Percentiles rank a stretch among this genome's conserved stretches.
These are phyloP conservation scores for Chaetops frenatus DNA, from an alignment of 2,113 vertebrate genomes.

Conservation along the genomic window DNA sequence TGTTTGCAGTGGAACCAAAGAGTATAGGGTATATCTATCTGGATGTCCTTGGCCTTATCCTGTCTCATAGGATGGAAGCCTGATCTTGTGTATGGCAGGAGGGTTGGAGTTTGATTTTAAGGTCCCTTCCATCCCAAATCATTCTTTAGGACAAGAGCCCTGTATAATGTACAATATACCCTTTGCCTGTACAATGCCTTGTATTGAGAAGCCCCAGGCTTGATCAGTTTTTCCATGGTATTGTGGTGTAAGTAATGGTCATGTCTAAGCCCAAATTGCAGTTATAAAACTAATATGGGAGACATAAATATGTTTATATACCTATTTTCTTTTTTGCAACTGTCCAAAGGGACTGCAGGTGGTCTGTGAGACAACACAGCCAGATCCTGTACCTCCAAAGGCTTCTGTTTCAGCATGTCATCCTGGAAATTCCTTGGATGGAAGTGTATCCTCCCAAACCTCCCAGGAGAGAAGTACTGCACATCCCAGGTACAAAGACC, in stretches of 20 bases:
- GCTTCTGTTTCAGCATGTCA: constrained; percentile 84
- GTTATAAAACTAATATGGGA: neutral
- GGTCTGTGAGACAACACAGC: constrained; percentile 84
- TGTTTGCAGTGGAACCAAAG: neutral
- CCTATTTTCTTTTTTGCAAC: neutral
- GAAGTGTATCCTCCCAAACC: constrained; percentile 83
- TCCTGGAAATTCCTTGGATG: constrained; percentile 91
- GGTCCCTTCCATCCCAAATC: neutral
- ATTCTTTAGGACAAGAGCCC: neutral
- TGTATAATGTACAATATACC: neutral
- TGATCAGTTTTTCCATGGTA: neutral
- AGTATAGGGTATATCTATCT: neutral
- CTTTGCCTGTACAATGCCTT: neutral
- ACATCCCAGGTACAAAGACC: constrained; percentile 82
- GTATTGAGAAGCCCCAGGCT: neutral
- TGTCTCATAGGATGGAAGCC: neutral
- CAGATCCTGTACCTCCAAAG: constrained; percentile 79
- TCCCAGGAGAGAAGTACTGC: constrained; percentile 77
- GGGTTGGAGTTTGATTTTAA: neutral
- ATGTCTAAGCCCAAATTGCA: neutral
- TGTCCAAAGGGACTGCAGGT: constrained; percentile 84
- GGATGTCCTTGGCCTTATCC: neutral
- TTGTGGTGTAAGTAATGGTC: neutral
- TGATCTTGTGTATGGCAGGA: neutral
- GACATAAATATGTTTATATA: neutral